Base-by-base conservation (phyloP, 1,140 invertebrate species). In the Calosoma granatense region DNA sequence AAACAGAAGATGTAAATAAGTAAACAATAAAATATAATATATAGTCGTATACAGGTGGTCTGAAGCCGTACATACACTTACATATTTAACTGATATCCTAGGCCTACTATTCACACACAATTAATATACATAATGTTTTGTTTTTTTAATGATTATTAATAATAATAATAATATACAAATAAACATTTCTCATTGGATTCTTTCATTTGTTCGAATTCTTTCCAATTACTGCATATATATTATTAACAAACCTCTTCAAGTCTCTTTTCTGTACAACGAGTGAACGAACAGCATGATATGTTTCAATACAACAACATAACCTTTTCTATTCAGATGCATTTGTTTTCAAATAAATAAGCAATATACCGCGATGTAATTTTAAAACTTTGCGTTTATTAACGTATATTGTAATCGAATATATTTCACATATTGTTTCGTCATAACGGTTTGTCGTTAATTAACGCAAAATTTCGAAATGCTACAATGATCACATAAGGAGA, bases 11-110 rank as follows among this genome's bases (percentile, higher is more conserved):
- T 17, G 9, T 47, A 47, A 47, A 47, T 47, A 47, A 47, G 17
- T 47, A 47, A 47, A 47, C 41, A 47, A 47, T 47, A 47, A 47
- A 47, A 47, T 47, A 47, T 47, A 47, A 47, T 47, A 47, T 47
- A 47, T 12, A 47, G 41, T 47, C 41, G 41, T 47, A 47, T 47
- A 47, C 41, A 47, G 15, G 41, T 47, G 41, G 41, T 47, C 17
- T 11, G 41, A 47, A 47, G 41, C 41, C 41, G 17, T 47, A 47
- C 41, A 47, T 47, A 47, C 41, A 47, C 41, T 47, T 47, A 47
- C 15, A 36, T 9, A 36, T 36, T 36, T 47, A 11, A 47, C 17
- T 11, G 17, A 6, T 6, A 30, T 30, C 26, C 41, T 47, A 47
- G 41, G 41, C 41, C 41, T 47, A 47, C 41, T 47, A 17, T 12